These are phyloP conservation scores for Mimumesa dahlbomi DNA, from an alignment of 2,888 invertebrate genomes.

Conservation along the genomic window DNA sequence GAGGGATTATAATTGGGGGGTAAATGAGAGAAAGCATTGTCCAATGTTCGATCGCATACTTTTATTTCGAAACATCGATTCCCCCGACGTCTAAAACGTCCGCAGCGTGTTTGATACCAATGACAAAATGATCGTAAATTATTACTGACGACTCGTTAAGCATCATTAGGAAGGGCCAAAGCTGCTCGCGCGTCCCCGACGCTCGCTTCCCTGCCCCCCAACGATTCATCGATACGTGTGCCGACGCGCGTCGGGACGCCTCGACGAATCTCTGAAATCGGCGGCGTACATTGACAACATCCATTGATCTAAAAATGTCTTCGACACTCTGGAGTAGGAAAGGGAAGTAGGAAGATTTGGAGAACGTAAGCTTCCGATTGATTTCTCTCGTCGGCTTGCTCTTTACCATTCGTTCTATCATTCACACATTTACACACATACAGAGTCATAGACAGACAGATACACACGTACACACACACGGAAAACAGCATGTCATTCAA, in stretches of 20 bases:
- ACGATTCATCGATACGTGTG: constrained; percentile 28
- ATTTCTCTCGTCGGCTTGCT: constrained; percentile 13
- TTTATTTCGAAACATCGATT: constrained; percentile 73
- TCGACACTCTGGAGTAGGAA: constrained; percentile 56
- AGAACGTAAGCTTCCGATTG: constrained; percentile 37
- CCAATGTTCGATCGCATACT: constrained; percentile 56
- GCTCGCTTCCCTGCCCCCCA: constrained; percentile 10
- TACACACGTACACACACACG: not conserved
- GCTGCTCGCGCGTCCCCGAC: constrained; percentile 50
- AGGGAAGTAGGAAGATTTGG: constrained; percentile 53
- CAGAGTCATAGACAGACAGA: no score
- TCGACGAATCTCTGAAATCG: constrained; percentile 52
- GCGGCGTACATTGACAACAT: constrained; percentile 65
- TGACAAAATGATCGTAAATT: constrained; percentile 66
- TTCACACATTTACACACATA: constrained; percentile 21
- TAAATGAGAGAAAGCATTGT: constrained; percentile 13
- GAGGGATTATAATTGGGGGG: not conserved
- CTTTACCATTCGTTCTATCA: constrained; percentile 21
- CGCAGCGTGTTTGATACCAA: constrained; percentile 62
- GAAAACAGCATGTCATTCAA: constrained; percentile 8
- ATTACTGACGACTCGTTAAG: constrained; percentile 69
- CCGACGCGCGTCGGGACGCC: constrained; percentile 31
- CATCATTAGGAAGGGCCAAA: constrained; percentile 65
- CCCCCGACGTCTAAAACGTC: constrained; percentile 67
- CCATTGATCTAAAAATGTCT: constrained; percentile 64